Evolutionary conservation across 2,888 invertebrate species (phyloP).

Genomic region (Noctuana brunneofusca): DNA sequence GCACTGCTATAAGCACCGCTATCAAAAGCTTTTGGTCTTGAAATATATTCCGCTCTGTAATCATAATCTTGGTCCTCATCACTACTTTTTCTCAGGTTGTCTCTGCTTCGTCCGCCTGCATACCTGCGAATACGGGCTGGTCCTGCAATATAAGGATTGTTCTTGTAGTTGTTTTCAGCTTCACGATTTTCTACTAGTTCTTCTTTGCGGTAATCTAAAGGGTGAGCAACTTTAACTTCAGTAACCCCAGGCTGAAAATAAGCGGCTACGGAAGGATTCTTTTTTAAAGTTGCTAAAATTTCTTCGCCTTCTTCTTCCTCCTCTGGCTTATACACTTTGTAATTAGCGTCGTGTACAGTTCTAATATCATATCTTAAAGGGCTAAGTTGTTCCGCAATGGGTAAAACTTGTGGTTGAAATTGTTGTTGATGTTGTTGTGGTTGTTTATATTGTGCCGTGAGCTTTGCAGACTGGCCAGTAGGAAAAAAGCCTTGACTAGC

Average conservation of each 20-base stretch:
- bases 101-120: constrained; percentile 70
- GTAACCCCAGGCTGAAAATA: constrained; percentile 74
- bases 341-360: constrained; percentile 75
- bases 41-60: constrained; percentile 74
- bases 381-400: constrained; percentile 56
- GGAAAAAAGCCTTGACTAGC: constrained; percentile 72
- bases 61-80: constrained; percentile 76
- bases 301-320: constrained; percentile 65
- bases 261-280: constrained; percentile 70
- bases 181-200: constrained; percentile 64
- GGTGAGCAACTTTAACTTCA: constrained; percentile 72
- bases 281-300: constrained; percentile 72
- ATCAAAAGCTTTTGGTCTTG: constrained; percentile 79
- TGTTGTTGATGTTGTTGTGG: constrained; percentile 40
- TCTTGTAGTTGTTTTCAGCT: constrained; percentile 72
- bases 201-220: constrained; percentile 70
- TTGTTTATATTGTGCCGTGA: constrained; percentile 55
- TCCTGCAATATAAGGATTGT: constrained; percentile 77
- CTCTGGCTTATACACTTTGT: constrained; percentile 76
- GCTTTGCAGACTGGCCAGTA: constrained; percentile 60
- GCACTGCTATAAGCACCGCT: constrained; percentile 71
- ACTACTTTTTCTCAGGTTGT: constrained; percentile 49
- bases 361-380: constrained; percentile 74
- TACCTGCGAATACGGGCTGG: constrained; percentile 76
- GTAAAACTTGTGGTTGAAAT: constrained; percentile 46